phyloP scores from a whole-genome alignment of 2,797 vertebrate genomes.

The Sebastes umbrosus region DNA sequence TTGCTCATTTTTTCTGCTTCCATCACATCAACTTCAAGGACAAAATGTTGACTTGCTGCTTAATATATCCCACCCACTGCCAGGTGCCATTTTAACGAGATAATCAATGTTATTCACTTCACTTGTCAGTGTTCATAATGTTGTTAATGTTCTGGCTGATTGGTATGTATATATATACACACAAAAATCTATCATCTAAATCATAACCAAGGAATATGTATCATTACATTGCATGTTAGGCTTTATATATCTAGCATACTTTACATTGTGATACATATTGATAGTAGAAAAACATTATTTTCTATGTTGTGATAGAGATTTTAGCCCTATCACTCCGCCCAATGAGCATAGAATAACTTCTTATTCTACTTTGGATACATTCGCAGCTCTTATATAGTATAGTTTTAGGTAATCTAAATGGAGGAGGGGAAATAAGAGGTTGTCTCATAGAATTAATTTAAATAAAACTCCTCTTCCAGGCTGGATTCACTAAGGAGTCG shows the following conservation, averaged over 20 bases:
- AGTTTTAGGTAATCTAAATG: not conserved
- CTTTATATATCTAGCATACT: not conserved
- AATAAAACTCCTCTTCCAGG: conserved; percentile 2
- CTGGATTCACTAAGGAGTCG: conserved; percentile 32
- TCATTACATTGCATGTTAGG: not conserved
- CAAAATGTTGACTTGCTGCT: too few species aligned
- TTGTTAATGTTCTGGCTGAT: not conserved
- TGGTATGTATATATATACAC: not conserved
- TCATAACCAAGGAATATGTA: not conserved
- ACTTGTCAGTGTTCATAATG: too few species aligned
- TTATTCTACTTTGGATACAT: not conserved
- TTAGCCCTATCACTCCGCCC: not conserved
- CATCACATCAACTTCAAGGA: too few species aligned
- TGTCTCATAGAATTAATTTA: not conserved
- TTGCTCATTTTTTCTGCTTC: too few species aligned
- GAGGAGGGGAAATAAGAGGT: not conserved
- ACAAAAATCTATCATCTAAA: not conserved
- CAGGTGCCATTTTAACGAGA: too few species aligned
- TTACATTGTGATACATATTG: not conserved
- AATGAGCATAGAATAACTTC: not conserved
- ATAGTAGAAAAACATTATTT: not conserved
- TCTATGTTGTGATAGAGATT: not conserved
- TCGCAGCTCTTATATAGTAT: not conserved
- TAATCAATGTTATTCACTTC: too few species aligned
- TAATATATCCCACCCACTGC: too few species aligned